phyloP scores from a whole-genome alignment of 2,888 invertebrate species.

The Heliconius hortense region DNA sequence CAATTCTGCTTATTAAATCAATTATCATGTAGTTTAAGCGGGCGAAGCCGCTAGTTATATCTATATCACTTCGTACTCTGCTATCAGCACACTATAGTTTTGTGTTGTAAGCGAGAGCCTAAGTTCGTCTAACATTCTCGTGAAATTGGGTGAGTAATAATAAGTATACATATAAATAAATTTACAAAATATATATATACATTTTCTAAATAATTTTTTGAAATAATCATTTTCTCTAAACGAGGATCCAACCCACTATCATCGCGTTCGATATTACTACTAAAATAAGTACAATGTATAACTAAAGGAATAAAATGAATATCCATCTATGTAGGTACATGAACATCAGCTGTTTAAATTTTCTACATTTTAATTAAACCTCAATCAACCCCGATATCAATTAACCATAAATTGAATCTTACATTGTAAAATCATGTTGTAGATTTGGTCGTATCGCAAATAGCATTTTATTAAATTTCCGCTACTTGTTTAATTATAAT shows the following conservation, averaged over 20 bases:
- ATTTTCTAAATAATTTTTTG: too few species aligned
- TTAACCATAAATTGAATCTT: slow-evolving; percentile 54
- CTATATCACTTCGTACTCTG: too few species aligned
- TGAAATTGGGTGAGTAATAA: too few species aligned
- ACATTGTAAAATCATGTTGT: slow-evolving; percentile 54
- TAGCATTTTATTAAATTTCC: background rate
- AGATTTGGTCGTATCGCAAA: slow-evolving; percentile 41
- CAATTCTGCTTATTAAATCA: too few species aligned
- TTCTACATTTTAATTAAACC: slow-evolving; percentile 35
- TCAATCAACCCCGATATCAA: slow-evolving; percentile 31
- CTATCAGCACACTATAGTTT: too few species aligned
- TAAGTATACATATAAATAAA: too few species aligned
- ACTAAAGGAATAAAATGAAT: slow-evolving; percentile 8
- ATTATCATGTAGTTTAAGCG: too few species aligned
- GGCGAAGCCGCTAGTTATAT: too few species aligned
- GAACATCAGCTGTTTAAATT: slow-evolving; percentile 20
- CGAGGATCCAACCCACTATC: background rate
- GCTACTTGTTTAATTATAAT: background rate
- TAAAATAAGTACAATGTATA: background rate
- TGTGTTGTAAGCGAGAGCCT: too few species aligned
- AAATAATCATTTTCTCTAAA: too few species aligned
- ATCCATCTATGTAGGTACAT: slow-evolving; percentile 12
- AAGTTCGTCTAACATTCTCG: too few species aligned
- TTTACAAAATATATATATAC: too few species aligned
- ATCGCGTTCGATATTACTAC: background rate